phyloP scores from a whole-genome alignment of 1,140 invertebrate genomes.

The Metaphire vulgaris region DNA sequence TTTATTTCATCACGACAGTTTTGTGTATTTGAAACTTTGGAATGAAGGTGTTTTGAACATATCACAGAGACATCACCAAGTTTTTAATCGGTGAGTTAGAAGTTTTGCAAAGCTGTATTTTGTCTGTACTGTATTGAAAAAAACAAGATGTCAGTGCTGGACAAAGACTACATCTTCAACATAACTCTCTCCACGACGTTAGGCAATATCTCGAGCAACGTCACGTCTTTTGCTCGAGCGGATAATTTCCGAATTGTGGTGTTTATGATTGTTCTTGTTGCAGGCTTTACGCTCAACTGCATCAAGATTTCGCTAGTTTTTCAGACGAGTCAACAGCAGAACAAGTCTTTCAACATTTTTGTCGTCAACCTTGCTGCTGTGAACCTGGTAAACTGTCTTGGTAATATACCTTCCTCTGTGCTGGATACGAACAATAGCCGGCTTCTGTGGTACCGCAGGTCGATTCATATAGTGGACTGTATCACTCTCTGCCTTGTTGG shows the following conservation, averaged over 20 bases:
- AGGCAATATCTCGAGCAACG: background rate
- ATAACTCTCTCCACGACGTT: background rate
- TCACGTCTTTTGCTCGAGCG: background rate
- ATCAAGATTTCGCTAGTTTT: background rate
- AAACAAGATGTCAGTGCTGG: too few species aligned
- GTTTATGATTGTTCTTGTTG: background rate
- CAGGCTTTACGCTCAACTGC: background rate
- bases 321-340: background rate
- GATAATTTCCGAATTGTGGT: background rate
- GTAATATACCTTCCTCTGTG: background rate
- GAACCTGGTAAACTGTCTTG: background rate
- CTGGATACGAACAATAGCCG: background rate
- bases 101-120: too few species aligned
- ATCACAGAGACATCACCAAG: too few species aligned
- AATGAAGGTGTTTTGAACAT: too few species aligned
- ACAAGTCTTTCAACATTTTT: background rate
- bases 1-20: too few species aligned
- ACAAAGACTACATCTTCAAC: too few species aligned
- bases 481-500: background rate
- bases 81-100: too few species aligned
- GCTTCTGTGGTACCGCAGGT: background rate
- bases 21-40: too few species aligned
- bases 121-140: too few species aligned
- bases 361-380: background rate
- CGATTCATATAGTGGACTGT: background rate